These are phyloP conservation scores for Lagopus muta DNA, from an alignment of 2,113 vertebrate species.

Conservation along the genomic window DNA sequence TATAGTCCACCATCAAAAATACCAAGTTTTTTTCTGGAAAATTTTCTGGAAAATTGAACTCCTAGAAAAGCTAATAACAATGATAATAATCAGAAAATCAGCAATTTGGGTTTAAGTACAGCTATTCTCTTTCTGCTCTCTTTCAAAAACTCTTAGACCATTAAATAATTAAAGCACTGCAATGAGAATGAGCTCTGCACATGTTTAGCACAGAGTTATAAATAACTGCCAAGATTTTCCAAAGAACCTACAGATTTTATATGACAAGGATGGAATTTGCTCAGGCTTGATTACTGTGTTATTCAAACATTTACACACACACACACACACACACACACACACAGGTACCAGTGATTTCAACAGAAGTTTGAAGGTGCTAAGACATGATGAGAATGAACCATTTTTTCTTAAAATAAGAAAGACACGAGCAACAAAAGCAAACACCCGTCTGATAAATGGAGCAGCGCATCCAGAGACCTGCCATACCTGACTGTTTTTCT, in stretches of 20 bases:
- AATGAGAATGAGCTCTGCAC: not conserved
- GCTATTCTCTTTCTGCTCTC: not conserved
- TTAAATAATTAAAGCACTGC: not conserved
- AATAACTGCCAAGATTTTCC: not conserved
- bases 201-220: not conserved
- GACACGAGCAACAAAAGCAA: not conserved
- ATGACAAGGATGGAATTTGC: not conserved
- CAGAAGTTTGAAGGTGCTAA: not conserved
- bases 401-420: not conserved
- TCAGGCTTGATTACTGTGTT: not conserved
- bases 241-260: not conserved
- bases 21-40: not conserved
- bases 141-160: not conserved
- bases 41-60: not conserved
- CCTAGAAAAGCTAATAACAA: not conserved
- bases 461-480: not conserved
- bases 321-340: not conserved
- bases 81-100: not conserved
- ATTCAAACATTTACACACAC: not conserved
- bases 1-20: not conserved
- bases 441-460: not conserved
- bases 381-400: not conserved
- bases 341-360: not conserved
- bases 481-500: fast-evolving
- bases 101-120: not conserved